Base-by-base conservation (phyloP, 2,113 vertebrate species). In the Catharus minimus region DNA sequence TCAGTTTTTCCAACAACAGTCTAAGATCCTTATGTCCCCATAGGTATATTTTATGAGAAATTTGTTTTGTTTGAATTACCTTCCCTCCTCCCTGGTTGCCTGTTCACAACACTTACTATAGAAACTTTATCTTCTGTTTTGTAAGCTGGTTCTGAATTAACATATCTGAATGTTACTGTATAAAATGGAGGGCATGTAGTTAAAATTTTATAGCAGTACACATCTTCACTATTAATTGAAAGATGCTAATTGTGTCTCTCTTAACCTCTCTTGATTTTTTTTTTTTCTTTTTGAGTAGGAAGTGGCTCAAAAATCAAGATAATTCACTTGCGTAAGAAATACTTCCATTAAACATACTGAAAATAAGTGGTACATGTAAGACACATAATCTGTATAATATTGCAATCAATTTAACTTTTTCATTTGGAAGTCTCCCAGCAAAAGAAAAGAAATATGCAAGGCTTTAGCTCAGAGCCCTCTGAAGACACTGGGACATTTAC, bases 1-100 rank as follows among this genome's bases (percentile, higher is more conserved):
- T 81, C 65, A 64, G 10, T 65, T 95, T 94, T 95, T 89, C 53
- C 81, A 93, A 67, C 56, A 83, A 36, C 55, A 86, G 24, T 28
- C 30, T 79, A 68, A 93, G 65, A 87, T 65, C 24, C 32, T 90
- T 81, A 44, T 77, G 22, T 24, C 6, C 15, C 11, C 28, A 39
- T 6, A 77, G 32, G n/a, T 74, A 27, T 23, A 79, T 53, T 78
- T 78, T 46, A 65, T 14, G 17, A 75, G 24, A 86, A 64, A 30
- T 26, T 56, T 64, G 3, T 56, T 88, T 72, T 81, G 39, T 60
- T 77, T 82, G 23, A 92, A 57, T 24, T 68, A 79, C 27, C 8
- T 44, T 53, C 3, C 7, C 10, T 5, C 3, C 4, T 49, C n/a
- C 36, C 28, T 27, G 20, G 2, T 4, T 75, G 43, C 66, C 60